Evolutionary conservation across 2,888 invertebrate genomes (phyloP), one percentile per base, ranked within the genome.

Genomic region (Hypercompe scribonia): DNA sequence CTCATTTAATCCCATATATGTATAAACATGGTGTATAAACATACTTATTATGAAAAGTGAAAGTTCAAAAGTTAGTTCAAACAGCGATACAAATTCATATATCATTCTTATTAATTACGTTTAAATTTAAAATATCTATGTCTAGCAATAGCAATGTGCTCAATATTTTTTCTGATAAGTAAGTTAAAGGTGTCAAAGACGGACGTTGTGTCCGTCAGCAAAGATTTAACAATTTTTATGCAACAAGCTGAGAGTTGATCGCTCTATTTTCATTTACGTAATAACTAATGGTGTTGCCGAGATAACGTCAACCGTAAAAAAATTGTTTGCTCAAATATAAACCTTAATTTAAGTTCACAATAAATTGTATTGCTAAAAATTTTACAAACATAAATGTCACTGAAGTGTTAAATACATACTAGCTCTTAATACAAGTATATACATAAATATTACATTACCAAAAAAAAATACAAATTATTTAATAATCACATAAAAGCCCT

Each of bases 201-300:
- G 13, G 11, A 42, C 67, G 69, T 67, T 68, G 65, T 58, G 74
- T 70, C 67, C 65, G 33, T 65, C 69, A 61, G 80, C 81, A 54
- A n/a, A n/a, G 11, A n/a, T 82, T 85, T 80, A 46, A 46, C 46
- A 46, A 46, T 82, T 81, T 78, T 82, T 79, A 76, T 72, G 80
- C 75, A 67, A 68, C 73, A 36, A 67, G 78, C 78, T 81, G 82
- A 84, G 82, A 83, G 78, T 76, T 61, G 76, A 84, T 83, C 84
- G 81, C 82, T 78, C 70, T 71, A 83, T 79, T 72, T 77, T 73
- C 74, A 69, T 76, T 84, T 72, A 82, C 75, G 81, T 81, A 84
- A 82, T 75, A n/a, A 58, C 36, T 63, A 73, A 76, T 73, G 70
- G 68, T 63, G 74, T 80, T 73, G 68, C 73, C 70, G 73, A 75